Conservation (phyloP, 2,797 vertebrate genomes). For the Crenichthys baileyi region DNA sequence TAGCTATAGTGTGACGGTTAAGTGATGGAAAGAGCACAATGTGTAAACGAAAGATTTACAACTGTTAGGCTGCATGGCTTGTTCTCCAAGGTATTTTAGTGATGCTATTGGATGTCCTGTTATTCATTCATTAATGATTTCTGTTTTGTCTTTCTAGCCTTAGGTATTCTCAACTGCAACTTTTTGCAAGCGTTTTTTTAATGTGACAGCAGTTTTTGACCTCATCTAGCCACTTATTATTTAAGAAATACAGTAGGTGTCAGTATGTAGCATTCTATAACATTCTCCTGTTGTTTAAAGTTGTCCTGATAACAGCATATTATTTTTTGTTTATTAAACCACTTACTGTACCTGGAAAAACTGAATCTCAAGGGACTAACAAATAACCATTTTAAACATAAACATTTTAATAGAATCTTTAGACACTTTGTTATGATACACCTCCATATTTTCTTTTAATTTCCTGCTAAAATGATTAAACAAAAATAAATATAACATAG, state of each 20-base stretch:
- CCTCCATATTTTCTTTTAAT: background rate
- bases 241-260: background rate
- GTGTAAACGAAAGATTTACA: slow-evolving; percentile 14
- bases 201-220: background rate
- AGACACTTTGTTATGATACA: background rate
- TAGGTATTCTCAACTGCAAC: slow-evolving; percentile 11
- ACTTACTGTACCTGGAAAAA: background rate
- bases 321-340: background rate
- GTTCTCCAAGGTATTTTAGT: slow-evolving; percentile 40
- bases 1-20: background rate
- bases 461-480: background rate
- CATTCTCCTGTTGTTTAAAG: background rate
- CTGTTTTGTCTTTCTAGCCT: background rate
- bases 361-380: background rate
- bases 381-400: background rate
- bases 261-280: background rate
- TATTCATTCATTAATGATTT: slow-evolving; percentile 37
- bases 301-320: background rate
- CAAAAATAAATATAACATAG: background rate
- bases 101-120: slow-evolving; percentile 22
- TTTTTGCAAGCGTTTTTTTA: slow-evolving; percentile 9
- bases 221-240: background rate
- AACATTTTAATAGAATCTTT: background rate
- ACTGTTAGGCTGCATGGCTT: slow-evolving; percentile 27
- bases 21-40: slow-evolving; percentile 5